Evolutionary conservation across 2,797 vertebrate genomes (phyloP), one percentile per base, ranked within the genome.

Genomic region (Trichosurus vulpecula): DNA sequence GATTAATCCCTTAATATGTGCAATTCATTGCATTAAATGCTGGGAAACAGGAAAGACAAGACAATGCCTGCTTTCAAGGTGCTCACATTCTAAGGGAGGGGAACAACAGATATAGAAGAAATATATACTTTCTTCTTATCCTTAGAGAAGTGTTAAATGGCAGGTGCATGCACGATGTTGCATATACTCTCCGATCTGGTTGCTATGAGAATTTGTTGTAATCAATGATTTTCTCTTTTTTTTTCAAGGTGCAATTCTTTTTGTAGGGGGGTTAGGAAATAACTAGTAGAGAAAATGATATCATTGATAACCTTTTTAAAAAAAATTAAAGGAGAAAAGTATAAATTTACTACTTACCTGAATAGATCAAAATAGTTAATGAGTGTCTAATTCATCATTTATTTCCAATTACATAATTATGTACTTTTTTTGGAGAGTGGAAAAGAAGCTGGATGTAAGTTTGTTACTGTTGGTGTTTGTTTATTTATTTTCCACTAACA

Each of bases 361-460:
- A 94, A 92, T 90, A 94, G 91, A 74, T 52, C 94, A 95, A 96
- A 97, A 95, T 55, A 92, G 87, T 95, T 95, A 92, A 95, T 97
- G 93, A 95, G 47, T 81, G 54, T 96, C 61, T 56, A 91, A 95
- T 93, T 97, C 95, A 95, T 92, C 95, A 31, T 47, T 29, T 95
- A 90, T 81, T 35, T 30, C 14, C 12, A 93, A 16, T 31, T 66
- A 97, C 96, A 92, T 97, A 93, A 66, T 47, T 92, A 14, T 92
- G 10, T 92, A 94, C 35, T 25, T 47, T 31, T 41, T 22, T 74
- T 74, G 13, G 31, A 56, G 25, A 51, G 10, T 51, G 1, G 61
- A 74, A 19, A 74, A 74, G 61, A 74, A 74, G n/a, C 19, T 74
- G 16, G 14, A 2, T 53, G 35, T 87, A 90, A 14, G 6, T 95